These are phyloP conservation scores for Apodemia mormo DNA, from an alignment of 2,888 invertebrate species.

Conservation along the genomic window DNA sequence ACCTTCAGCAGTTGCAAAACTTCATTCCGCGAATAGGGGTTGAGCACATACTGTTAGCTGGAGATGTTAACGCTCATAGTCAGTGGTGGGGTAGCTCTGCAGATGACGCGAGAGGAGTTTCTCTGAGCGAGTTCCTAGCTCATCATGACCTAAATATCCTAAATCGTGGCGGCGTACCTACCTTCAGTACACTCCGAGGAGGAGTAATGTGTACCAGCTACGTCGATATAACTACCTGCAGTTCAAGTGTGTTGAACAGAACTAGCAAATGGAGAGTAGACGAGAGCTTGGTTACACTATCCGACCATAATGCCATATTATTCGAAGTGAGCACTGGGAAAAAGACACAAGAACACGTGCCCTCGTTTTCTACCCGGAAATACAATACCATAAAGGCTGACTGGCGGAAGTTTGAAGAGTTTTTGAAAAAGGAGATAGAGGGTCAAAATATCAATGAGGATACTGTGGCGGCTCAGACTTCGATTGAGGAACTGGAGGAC, in stretches of 20 bases:
- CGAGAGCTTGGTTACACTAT: neutral
- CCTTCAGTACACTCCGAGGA: neutral
- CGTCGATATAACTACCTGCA: neutral
- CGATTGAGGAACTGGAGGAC: too few species aligned
- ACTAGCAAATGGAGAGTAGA: neutral
- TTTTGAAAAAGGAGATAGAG: too few species aligned
- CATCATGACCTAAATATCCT: neutral
- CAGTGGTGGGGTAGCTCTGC: neutral
- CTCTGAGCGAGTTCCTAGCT: neutral
- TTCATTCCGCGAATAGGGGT: neutral
- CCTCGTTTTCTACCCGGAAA: neutral
- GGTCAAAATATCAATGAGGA: too few species aligned
- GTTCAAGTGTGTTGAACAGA: neutral
- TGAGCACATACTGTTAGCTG: neutral
- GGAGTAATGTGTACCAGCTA: neutral
- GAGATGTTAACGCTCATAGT: neutral
- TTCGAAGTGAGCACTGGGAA: neutral
- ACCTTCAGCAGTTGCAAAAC: neutral
- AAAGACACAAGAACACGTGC: neutral
- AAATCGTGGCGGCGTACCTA: neutral
- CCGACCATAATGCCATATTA: neutral
- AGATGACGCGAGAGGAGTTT: neutral
- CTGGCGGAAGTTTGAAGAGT: neutral
- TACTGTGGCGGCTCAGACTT: too few species aligned
- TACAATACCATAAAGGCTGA: neutral